Evolutionary conservation across 2,113 vertebrate species (phyloP), one percentile per base, ranked within the genome.

Genomic region (Vidua macroura): DNA sequence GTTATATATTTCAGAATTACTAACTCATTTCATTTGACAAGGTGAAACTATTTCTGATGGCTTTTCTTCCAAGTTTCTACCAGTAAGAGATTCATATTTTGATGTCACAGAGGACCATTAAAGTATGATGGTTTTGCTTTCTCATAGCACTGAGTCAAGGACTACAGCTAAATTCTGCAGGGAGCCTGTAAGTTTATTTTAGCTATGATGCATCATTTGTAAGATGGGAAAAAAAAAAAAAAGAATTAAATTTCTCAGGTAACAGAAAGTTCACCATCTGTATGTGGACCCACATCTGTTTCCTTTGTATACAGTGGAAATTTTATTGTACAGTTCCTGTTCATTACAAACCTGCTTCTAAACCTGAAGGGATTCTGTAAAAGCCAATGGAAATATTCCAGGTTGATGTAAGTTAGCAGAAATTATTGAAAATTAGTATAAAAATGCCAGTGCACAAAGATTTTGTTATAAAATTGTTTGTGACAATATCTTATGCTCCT

Each of bases 231-330:
- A 43, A 46, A 70, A 43, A 46, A 70, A 58, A 59, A 49, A 77
- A 75, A 52, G 3, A 67, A 43, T 9, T 3, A 75, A 76, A 62
- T 30, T 39, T 94, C 73, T 86, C 88, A 92, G 88, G 90, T 94
- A 88, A 86, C 68, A 63, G 33, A 74, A 78, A 88, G 83, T 88
- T 96, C 83, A 94, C 80, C 60, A 60, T 88, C 83, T 80, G 52
- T 86, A 81, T 63, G 48, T 25, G 24, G 64, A 92, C 9, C 2
- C 39, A 64, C 92, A 94, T 88, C 91, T 95, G 88, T 86, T 90
- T 83, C 64, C 28, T 86, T 52, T 75, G 35, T 74, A 43, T 77
- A 37, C 48, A 64, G 74, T 43, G 31, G 69, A 79, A 68, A 87
- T 95, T 78, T 72, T 75, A 68, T 63, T 79, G 74, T 76, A 56